Evolutionary conservation across 2,113 vertebrate species (phyloP), one percentile per base, ranked within the genome.

Genomic region (Centropus unirufus): DNA sequence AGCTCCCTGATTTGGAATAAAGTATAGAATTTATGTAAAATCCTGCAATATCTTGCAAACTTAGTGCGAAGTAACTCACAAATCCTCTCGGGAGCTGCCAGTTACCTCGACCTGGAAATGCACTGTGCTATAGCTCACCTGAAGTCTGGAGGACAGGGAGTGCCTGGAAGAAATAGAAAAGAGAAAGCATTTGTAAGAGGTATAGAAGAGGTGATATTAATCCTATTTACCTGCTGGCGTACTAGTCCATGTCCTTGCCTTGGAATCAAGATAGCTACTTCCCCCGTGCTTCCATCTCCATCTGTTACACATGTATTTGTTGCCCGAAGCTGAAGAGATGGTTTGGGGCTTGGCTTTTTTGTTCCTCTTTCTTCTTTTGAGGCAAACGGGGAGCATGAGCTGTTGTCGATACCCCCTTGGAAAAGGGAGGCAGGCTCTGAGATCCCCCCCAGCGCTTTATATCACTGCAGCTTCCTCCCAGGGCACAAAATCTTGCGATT

Each of bases 391-490:
- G 40, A 62, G 7, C 30, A 8, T 14, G 27, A 51, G 59, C 58
- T 83, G 47, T 18, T 76, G 57, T 57, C 34, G 78, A 1, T 76
- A 49, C 40, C 44, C 59, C 72, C 63, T 69, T 88, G 82, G 82
- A 19, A 69, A 49, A 66, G 16, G 27, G 23, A 70, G 49, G 18
- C 47, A 57, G 51, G 72, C 47, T 95, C 63, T 83, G 93, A 73
- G 88, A 92, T 61, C 47, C 82, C 66, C 77, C 47, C 36, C 36
- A 36, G 36, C 36, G 36, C 36, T 96, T 85, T 83, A 72, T 39
- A 77, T 83, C 88, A 83, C 47, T 80, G 67, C 59, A 80, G 72
- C 82, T 94, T 94, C 88, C 88, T 95, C 90, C 58, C 67, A 69
- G 32, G 34, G 51, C 63, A 93, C 27, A 55, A 36, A 36, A 54